Evolutionary conservation across 2,888 invertebrate species (phyloP), one percentile per base, ranked within the genome.

Genomic region (Eupithecia subumbrata): DNA sequence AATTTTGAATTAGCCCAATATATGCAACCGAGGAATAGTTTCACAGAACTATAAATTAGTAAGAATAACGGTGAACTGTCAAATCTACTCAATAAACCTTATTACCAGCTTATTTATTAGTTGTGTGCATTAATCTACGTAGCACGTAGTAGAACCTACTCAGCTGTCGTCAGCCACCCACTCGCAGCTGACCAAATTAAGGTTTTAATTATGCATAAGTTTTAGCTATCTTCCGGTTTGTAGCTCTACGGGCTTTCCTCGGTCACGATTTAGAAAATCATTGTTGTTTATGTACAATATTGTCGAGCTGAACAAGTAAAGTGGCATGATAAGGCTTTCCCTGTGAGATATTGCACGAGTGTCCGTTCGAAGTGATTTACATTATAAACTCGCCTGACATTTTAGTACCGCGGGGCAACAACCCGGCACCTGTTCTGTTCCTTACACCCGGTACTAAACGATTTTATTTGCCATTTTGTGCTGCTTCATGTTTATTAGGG

Each of bases 401-500:
- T 77, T 77, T 72, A 76, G 73, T 78, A 60, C 72, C n/a, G 69
- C 18, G 69, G 60, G 43, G 71, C 68, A 71, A 52, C 71, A 66
- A 43, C 48, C 74, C 75, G 77, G 77, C 75, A 76, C 60, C 60
- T 25, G 60, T 60, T 60, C 75, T 68, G 72, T 68, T 76, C 60
- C 66, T 56, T 37, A 76, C 69, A 75, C 75, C 40, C 48, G 72
- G 30, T 73, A 60, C 60, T 78, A 76, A 78, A 77, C 71, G 74
- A 68, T 75, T 77, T 80, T 70, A 81, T 84, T 84, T 82, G 82
- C 78, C 75, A 80, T 80, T 79, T 82, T 74, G 82, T 83, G 78
- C 2, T 52, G n/a, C 79, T 81, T 80, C 73, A 73, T 75, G 75
- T 81, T 82, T 77, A 82, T 84, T 77, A 81, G 78, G 80, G 34